Conservation (phyloP, 2,888 invertebrate species). For the Leptinotarsa tumamoca region DNA sequence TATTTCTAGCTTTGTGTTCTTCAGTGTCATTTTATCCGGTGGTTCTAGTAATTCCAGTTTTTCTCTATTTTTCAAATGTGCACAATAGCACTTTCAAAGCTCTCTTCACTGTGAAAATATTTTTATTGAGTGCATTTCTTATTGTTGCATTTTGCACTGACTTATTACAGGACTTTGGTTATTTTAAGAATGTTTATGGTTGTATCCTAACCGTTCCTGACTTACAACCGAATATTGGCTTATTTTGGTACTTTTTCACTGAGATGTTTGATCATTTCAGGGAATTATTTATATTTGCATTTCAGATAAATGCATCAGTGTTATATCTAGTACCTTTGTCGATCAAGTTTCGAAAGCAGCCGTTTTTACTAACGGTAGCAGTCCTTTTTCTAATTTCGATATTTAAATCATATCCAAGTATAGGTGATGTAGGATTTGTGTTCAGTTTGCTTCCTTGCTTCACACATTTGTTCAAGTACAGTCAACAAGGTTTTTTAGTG, state of each 20-base stretch:
- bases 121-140: constrained; percentile 43
- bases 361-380: constrained; percentile 83
- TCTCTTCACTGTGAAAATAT: constrained; percentile 54
- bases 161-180: constrained; percentile 66
- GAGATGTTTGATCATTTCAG: constrained; percentile 99
- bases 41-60: constrained; percentile 84
- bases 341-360: constrained; percentile 81
- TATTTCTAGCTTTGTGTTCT: constrained; percentile 81
- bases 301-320: constrained; percentile 94
- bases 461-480: constrained; percentile 81
- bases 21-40: constrained; percentile 88
- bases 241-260: constrained; percentile 99
- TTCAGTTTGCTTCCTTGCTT: constrained; percentile 91
- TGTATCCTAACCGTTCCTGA: constrained; percentile 90
- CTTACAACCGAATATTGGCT: constrained; percentile 94
- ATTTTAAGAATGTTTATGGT: constrained; percentile 67
- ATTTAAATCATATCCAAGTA: constrained; percentile 96
- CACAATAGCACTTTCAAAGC: constrained; percentile 68
- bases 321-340: constrained; percentile 92
- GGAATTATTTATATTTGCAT: constrained; percentile 92
- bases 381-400: constrained; percentile 86
- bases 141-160: constrained; percentile 47
- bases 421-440: constrained; percentile 95
- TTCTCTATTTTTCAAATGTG: constrained; percentile 75
- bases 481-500: constrained; percentile 95